A percentile compares a stretch with the other conserved stretches of the same genome.
These are phyloP conservation scores for Caradrina clavipalpis DNA, from an alignment of 2,888 invertebrate species.

Conservation along the genomic window DNA sequence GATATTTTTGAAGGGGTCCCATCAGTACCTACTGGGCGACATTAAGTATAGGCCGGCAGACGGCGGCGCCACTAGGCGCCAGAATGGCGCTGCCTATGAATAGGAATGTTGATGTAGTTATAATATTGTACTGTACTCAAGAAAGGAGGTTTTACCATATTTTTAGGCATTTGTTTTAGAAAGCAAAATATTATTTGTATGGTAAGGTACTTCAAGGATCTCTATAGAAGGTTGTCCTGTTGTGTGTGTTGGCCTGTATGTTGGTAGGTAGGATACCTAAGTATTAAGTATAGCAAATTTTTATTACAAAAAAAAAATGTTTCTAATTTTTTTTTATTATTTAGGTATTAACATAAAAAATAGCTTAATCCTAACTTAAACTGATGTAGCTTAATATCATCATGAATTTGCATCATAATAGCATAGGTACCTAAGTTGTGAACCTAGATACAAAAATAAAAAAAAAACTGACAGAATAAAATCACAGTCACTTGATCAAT, in stretches of 20 bases:
- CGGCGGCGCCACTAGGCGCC: constrained; percentile 79
- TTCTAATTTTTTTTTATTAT: too few relatives aligned
- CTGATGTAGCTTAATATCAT: not conserved
- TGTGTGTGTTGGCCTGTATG: too few relatives aligned
- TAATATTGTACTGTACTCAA: constrained; percentile 54
- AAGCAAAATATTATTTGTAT: not conserved
- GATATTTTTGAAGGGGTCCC: constrained; percentile 54
- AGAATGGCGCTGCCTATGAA: constrained; percentile 71
- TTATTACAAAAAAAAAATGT: not conserved
- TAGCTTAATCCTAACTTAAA: too few relatives aligned
- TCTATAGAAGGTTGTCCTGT: not conserved
- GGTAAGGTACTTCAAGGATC: not conserved
- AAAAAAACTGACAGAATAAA: too few relatives aligned
- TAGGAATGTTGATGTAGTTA: constrained; percentile 73
- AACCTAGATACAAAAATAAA: too few relatives aligned
- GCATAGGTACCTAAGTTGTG: too few relatives aligned
- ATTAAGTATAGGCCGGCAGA: constrained; percentile 70
- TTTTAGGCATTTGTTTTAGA: constrained; percentile 21
- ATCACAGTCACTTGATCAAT: not conserved
- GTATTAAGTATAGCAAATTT: not conserved
- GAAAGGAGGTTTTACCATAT: constrained; percentile 33
- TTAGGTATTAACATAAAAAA: too few relatives aligned
- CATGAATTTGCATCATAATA: not conserved
- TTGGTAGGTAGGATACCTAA: not conserved
- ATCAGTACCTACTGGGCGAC: constrained; percentile 37